Evolutionary conservation across 2,797 vertebrate genomes (phyloP), one percentile per base, ranked within the genome.

Genomic region (Lates japonicus): DNA sequence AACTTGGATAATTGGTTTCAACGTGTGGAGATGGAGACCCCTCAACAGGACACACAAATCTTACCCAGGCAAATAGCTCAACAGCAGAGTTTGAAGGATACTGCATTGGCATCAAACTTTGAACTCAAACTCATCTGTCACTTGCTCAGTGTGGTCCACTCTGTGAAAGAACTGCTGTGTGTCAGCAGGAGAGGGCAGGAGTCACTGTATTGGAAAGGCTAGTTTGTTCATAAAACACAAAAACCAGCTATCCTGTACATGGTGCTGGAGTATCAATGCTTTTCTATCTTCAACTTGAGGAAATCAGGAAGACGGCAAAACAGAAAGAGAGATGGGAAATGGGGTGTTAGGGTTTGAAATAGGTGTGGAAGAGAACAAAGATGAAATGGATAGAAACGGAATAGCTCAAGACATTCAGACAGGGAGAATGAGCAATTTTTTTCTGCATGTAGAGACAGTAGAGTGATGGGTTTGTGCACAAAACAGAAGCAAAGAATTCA

Each of bases 1-100:
- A 25, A 37, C 65, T 51, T 41, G 51, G 35, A 25, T 74, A 69
- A 83, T 84, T 70, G 42, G 20, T 52, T 78, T 73, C 48, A 55
- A 66, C 4, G 9, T 60, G 44, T 44, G 17, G 12, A 35, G 51
- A 46, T 22, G 29, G 52, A 58, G n/a, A 11, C 10, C 22, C 37
- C 62, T 3, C 17, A 7, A 33, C 29, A n/a, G n/a, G n/a, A n/a
- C n/a, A n/a, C n/a, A n/a, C n/a, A n/a, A n/a, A n/a, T n/a, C n/a
- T n/a, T n/a, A n/a, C n/a, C n/a, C n/a, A n/a, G n/a, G n/a, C n/a
- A n/a, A 52, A 77, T 41, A 25, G 58, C 35, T 6, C 8, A 13
- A 19, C n/a, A 31, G 35, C 35, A 60, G 37, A 68, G 73, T 67
- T 72, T 33, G 52, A 70, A 59, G 67, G 51, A 62, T 29, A 63